Conservation (phyloP, 2,113 vertebrate species). For the Alligator mississippiensis region DNA sequence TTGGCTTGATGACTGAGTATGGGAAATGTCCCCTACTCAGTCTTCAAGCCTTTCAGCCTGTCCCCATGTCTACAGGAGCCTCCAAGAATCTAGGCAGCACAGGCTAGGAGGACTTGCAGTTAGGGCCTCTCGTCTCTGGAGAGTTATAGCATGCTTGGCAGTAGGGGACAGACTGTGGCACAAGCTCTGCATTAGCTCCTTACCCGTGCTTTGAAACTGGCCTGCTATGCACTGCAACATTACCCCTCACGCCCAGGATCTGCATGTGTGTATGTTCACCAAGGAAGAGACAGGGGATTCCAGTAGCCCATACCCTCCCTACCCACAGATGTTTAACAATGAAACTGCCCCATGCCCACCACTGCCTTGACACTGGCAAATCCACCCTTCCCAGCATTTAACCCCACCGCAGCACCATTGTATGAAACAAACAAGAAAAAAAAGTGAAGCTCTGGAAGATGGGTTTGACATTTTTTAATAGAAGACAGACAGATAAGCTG, state of each 20-base stretch:
- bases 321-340: background rate
- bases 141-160: background rate
- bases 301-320: background rate
- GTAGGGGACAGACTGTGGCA: too few relatives aligned
- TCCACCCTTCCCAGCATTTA: background rate
- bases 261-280: too few relatives aligned
- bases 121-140: background rate
- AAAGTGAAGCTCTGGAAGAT: background rate
- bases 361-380: background rate
- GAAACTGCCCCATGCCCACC: background rate
- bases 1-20: too few relatives aligned
- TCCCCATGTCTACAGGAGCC: too few relatives aligned
- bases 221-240: too few relatives aligned
- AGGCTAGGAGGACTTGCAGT: background rate
- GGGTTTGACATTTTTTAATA: slow-evolving; percentile 35
- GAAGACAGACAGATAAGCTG: background rate
- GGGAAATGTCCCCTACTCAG: too few relatives aligned
- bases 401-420: too few relatives aligned
- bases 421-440: background rate
- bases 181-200: too few relatives aligned
- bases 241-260: too few relatives aligned
- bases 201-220: too few relatives aligned
- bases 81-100: background rate
- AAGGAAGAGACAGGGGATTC: background rate
- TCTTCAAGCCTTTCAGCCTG: too few relatives aligned